Evolutionary conservation across 2,113 vertebrate genomes (phyloP), one percentile per base, ranked within the genome.

Genomic region (Calidris pugnax): DNA sequence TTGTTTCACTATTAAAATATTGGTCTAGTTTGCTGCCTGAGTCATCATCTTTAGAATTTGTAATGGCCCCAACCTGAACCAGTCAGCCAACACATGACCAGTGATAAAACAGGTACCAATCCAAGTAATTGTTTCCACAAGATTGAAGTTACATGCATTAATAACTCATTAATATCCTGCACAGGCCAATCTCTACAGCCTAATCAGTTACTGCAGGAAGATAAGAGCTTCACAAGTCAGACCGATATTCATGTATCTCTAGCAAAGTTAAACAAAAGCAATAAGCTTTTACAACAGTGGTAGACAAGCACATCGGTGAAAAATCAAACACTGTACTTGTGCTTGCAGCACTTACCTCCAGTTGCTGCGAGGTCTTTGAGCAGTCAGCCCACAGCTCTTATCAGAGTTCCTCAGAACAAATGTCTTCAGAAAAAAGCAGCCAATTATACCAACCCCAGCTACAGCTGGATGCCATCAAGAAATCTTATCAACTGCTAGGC

Each of bases 401-500:
- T 7, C 45, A 84, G 23, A 91, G 48, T 12, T 76, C 26, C 53
- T 15, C 62, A 87, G 57, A 94, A 91, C 18, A 95, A 95, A 85
- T 5, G 24, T 18, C 57, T 68, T 75, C 53, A 51, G 51, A 92
- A 78, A 63, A 89, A 87, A 48, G 16, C 50, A 78, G 39, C 12
- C 57, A 75, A 64, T 89, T 92, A 89, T 37, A 87, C 21, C 69
- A 96, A 47, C 21, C 47, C 33, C 3, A 66, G 35, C 37, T 87
- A 75, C 81, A 85, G 84, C 62, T 89, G 69, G 43, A 87, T 91
- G 81, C 81, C 84, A 89, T 69, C 35, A 83, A 45, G 50, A 93
- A 90, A 57, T 57, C 73, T 85, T 74, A 95, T 67, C 68, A 87
- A 62, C 66, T 89, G 55, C 39, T 37, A 72, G 17, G 57, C 77